Percentiles rank a stretch among this genome's conserved stretches.
These are phyloP conservation scores for Notamacropus eugenii DNA, from an alignment of 2,797 vertebrate species.

Conservation along the genomic window DNA sequence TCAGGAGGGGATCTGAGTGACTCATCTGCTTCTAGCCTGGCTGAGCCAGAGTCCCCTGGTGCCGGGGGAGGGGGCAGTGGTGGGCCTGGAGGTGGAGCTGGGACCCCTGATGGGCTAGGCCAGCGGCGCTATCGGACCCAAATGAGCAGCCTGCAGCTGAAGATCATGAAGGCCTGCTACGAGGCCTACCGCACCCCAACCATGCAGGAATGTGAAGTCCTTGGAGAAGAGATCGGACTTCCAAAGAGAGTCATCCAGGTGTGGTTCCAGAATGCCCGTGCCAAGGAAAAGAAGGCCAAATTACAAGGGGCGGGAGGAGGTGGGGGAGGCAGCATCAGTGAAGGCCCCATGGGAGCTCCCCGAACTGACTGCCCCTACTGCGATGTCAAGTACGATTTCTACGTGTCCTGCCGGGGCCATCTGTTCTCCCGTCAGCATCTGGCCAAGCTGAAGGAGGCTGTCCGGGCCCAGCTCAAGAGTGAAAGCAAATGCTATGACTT, in stretches of 20 bases:
- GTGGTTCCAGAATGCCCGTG: constrained; percentile 97
- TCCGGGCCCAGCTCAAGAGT: constrained; percentile 83
- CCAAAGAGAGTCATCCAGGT: constrained; percentile 96
- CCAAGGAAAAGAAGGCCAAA: constrained; percentile 93
- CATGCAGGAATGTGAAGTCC: constrained; percentile 93
- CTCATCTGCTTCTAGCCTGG: constrained; percentile 82
- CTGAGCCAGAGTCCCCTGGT: constrained; percentile 81
- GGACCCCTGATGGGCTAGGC: constrained; percentile 76
- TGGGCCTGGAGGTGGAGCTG: constrained; percentile 66
- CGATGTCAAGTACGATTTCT: constrained; percentile 83
- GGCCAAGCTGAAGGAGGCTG: constrained; percentile 82
- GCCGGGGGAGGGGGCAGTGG: constrained; percentile 72
- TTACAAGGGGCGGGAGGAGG: constrained; percentile 72
- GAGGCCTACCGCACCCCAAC: constrained; percentile 95
- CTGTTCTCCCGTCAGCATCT: constrained; percentile 85
- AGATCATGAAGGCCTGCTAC: constrained; percentile 95
- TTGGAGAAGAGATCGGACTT: constrained; percentile 92
- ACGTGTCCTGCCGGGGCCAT: constrained; percentile 83
- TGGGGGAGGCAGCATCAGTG: constrained; percentile 57
- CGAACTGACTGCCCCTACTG: constrained; percentile 82
- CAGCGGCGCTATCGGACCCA: constrained; percentile 93
- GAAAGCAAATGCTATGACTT: constrained; percentile 84
- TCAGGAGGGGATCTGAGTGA: constrained; percentile 83
- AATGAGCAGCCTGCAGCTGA: constrained; percentile 93
- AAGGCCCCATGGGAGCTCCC: constrained; percentile 71